Conservation (phyloP, 1,140 invertebrate species). For the Hypsibius dujardini region DNA sequence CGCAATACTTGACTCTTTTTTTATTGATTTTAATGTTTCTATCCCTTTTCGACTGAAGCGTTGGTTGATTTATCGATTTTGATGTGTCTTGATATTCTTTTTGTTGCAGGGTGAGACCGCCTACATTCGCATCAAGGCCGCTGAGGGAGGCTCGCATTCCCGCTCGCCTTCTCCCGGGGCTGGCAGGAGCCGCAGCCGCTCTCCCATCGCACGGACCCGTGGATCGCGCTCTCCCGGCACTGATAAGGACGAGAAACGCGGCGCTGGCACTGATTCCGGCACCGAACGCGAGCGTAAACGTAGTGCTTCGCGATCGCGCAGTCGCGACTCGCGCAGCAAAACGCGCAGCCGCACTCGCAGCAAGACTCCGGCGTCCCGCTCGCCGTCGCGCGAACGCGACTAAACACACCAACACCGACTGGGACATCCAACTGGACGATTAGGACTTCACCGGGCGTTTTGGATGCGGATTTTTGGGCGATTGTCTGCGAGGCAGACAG, state of each 20-base stretch:
- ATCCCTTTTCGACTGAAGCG: too few relatives aligned
- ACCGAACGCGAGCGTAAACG: not conserved
- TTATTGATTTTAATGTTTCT: too few relatives aligned
- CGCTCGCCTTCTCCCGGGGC: not conserved
- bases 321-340: not conserved
- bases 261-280: not conserved
- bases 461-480: too few relatives aligned
- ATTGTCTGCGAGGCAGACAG: too few relatives aligned
- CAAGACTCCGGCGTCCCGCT: slow-evolving; percentile 15
- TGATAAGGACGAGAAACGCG: not conserved
- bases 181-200: not conserved
- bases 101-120: not conserved
- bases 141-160: not conserved
- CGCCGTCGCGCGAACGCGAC: too few relatives aligned
- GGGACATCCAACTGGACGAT: too few relatives aligned
- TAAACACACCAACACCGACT: too few relatives aligned
- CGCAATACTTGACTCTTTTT: too few relatives aligned
- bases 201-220: not conserved
- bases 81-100: slow-evolving; percentile 7
- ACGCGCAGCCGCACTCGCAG: not conserved
- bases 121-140: not conserved
- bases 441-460: too few relatives aligned
- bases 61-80: too few relatives aligned
- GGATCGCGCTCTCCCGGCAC: not conserved
- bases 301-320: not conserved